Conservation (phyloP, 2,797 vertebrate genomes). For the Acipenser ruthenus region DNA sequence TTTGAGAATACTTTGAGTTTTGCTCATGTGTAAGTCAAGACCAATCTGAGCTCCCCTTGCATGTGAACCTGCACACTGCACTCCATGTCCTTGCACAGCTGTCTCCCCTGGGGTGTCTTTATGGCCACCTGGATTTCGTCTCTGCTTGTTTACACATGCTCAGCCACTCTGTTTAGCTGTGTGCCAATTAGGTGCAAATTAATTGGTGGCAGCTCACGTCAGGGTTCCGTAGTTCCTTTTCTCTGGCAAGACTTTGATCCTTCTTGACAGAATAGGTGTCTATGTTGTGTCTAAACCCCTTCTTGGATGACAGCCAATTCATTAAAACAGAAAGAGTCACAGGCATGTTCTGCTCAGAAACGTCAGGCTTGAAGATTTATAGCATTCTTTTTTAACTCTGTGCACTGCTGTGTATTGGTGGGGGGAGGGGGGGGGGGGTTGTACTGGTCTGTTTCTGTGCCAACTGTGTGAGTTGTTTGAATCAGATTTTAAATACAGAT, state of each 20-base stretch:
- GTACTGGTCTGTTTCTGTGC: constrained; percentile 1
- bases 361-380: constrained; percentile 24
- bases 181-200: constrained; percentile 37
- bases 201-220: constrained; percentile 24
- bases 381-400: constrained; percentile 25
- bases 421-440: constrained; percentile 21
- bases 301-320: constrained; percentile 33
- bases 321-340: constrained; percentile 26
- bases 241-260: constrained; percentile 32
- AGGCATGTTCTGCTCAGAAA: constrained; percentile 27
- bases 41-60: neutral
- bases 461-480: no score
- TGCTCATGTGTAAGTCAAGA: neutral
- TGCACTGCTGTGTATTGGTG: constrained; percentile 12
- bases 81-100: no score
- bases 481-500: no score
- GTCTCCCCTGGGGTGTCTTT: constrained; percentile 5
- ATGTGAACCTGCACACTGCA: no score
- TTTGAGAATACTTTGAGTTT: no score
- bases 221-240: constrained; percentile 21
- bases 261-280: constrained; percentile 37
- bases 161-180: constrained; percentile 24
- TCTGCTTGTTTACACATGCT: constrained; percentile 33
- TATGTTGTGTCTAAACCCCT: constrained; percentile 21
- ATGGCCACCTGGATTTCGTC: constrained; percentile 20